Base-by-base conservation (phyloP, 2,888 invertebrate species). In the Lobophora halterata region DNA sequence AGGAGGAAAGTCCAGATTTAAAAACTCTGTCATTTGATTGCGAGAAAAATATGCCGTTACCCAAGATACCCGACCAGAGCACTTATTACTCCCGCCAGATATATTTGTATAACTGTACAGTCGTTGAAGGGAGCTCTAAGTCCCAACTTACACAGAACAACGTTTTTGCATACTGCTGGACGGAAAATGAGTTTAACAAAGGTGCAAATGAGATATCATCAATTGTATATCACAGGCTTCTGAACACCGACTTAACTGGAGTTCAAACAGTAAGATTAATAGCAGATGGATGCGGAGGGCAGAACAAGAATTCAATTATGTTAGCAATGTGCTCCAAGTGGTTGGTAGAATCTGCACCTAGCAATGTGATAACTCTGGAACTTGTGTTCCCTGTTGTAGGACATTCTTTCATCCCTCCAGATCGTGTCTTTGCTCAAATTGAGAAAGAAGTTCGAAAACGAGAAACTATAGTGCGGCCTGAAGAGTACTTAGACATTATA, bases 21-120 rank as follows among this genome's bases (percentile, higher is more conserved):
- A 20, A 47, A n/a, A 52, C 33, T 13, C 26, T 53, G 13, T 43
- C 43, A 24, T 56, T 51, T 17, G 49, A 52, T 24, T 53, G 51
- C 27, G 48, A 57, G 30, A 53, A 54, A 27, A 52, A 55, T 24
- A 39, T 28, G 26, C 30, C 34, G 10, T 14, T 40, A 24, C 52
- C 55, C 1, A 50, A 51, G 40, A 26, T 54, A 3, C 49, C 55
- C 5, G 54, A 55, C 25, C 55, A 55, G 31, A 42, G 20, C n/a
- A 30, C 53, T 5, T 55, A 58, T 30, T 56, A 57, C 19, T 45
- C 47, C 7, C 27, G 51, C 7, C 51, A 58, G 35, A 11, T 45
- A n/a, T 40, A 45, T 28, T 14, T 27, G 6, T 46, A 34, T 24
- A 46, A 42, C 18, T 46, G 41, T 8, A 42, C 42, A 5, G 24